A percentile compares a stretch with the other conserved stretches of the same genome.
Evolutionary conservation across 2,797 vertebrate species (phyloP).

Genomic region (Cyclopterus lumpus): DNA sequence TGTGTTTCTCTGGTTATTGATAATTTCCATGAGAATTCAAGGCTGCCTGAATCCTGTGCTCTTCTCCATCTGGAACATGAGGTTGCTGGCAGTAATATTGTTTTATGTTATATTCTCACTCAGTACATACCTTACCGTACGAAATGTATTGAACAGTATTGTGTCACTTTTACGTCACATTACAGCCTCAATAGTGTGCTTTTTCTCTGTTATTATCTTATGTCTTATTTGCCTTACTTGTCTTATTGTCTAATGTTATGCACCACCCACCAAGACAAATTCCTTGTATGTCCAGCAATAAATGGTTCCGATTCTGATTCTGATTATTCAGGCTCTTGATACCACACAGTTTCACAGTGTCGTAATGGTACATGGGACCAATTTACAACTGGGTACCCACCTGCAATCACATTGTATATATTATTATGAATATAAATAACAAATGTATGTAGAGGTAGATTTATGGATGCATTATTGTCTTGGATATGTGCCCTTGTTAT

Average conservation of each 20-base stretch:
- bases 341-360: background rate
- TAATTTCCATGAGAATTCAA: background rate
- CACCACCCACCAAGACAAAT: no score
- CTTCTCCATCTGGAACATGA: background rate
- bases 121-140: background rate
- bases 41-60: background rate
- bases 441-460: background rate
- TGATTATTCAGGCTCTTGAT: background rate
- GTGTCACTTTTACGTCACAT: background rate
- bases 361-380: background rate
- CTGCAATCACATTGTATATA: background rate
- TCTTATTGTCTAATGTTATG: no score
- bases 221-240: no score
- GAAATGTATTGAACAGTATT: background rate
- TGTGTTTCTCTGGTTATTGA: conserved; percentile 14
- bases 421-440: background rate
- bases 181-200: conserved; percentile 1
- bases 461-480: background rate
- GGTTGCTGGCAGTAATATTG: background rate
- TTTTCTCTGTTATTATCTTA: conserved; percentile 1
- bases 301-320: no score
- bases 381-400: background rate
- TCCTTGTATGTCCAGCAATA: no score
- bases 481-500: background rate
- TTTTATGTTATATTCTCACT: background rate